These are phyloP conservation scores for Chelonia mydas DNA, from an alignment of 2,797 vertebrate species.

Conservation along the genomic window DNA sequence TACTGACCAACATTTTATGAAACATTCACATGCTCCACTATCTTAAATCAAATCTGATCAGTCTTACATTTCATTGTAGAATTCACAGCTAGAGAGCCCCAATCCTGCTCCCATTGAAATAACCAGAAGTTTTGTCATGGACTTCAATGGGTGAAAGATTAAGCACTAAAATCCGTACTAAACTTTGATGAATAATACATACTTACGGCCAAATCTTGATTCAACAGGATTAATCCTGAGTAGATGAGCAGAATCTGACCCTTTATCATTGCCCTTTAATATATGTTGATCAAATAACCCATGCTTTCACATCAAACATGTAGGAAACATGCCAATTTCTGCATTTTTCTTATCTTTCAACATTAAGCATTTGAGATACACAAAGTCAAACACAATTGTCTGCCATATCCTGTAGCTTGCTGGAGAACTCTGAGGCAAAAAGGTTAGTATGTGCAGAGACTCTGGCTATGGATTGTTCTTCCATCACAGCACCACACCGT, in stretches of 20 bases:
- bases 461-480: background rate
- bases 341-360: background rate
- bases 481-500: background rate
- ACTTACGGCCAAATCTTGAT: background rate
- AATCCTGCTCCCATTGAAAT: background rate
- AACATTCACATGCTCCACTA: background rate
- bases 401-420: background rate
- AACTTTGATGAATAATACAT: background rate
- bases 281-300: background rate
- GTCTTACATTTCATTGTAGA: background rate
- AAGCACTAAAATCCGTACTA: background rate
- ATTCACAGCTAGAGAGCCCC: background rate
- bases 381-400: background rate
- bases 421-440: background rate
- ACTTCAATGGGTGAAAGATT: background rate
- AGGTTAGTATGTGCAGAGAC: slow-evolving; percentile 34
- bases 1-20: background rate
- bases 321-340: background rate
- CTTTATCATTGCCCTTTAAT: background rate
- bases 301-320: slow-evolving; percentile 23
- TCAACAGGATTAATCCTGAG: background rate
- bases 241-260: slow-evolving; percentile 19
- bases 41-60: background rate
- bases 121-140: background rate
- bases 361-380: background rate